Percentiles rank a stretch among this genome's conserved stretches.
Conservation (phyloP, 2,113 vertebrate species). For the Pipa parva region DNA sequence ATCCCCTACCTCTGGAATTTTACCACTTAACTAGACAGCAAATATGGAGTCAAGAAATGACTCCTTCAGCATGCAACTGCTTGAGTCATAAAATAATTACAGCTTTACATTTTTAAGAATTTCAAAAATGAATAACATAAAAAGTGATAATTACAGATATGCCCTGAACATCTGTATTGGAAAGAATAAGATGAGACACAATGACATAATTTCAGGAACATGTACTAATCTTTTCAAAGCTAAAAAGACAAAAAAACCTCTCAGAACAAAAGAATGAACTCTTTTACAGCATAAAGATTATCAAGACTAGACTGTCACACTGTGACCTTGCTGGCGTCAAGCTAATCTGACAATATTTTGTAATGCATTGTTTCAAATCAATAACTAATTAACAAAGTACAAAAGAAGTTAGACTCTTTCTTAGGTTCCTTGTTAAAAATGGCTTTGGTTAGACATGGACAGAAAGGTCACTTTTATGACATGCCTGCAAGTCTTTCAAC, state of each 20-base stretch:
- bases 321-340: conserved; percentile 77
- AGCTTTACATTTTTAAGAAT: too few relatives aligned
- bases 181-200: background rate
- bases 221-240: conserved; percentile 5
- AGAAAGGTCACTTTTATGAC: conserved; percentile 96
- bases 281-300: conserved; percentile 53
- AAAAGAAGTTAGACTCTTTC: conserved; percentile 89
- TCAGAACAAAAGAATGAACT: conserved; percentile 54
- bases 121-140: too few relatives aligned
- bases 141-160: too few relatives aligned
- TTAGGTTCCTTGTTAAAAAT: conserved; percentile 87
- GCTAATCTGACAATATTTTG: conserved; percentile 89
- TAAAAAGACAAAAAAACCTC: conserved; percentile 44
- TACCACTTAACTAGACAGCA: too few relatives aligned
- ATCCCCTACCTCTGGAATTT: too few relatives aligned
- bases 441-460: conserved; percentile 73
- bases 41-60: too few relatives aligned
- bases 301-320: conserved; percentile 61
- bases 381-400: conserved; percentile 99
- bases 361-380: conserved; percentile 98
- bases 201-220: conserved; percentile 13
- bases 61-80: too few relatives aligned
- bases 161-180: background rate
- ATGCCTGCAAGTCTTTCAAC: conserved; percentile 80
- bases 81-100: too few relatives aligned